Evolutionary conservation across 2,113 vertebrate species (phyloP), one percentile per base, ranked within the genome.

Genomic region (Carlito syrichta): DNA sequence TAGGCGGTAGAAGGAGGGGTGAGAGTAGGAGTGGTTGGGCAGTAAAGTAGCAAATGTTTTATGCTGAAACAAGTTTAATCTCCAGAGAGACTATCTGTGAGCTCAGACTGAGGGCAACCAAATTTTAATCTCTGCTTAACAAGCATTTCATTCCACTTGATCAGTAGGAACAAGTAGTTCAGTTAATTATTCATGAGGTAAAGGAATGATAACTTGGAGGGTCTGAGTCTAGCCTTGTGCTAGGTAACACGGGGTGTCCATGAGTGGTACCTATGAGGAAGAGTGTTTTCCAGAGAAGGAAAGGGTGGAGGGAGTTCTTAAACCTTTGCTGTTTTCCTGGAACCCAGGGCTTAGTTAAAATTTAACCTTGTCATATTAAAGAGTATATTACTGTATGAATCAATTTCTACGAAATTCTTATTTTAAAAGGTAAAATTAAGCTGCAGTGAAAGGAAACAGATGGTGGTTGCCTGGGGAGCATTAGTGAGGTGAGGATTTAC

Each of bases 191-290:
- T 52, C 8, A 52, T 3, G 19, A 48, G 5, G 27, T 40, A 60
- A 79, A 82, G 73, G 73, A 43, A 69, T 30, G 43, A 82, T 27
- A 43, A 17, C 5, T 4, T 5, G 11, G 11, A 45, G 78, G 25
- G 3, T 56, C 35, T 79, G 43, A 16, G 22, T 45, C 45, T 16
- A 40, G 45, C 23, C 25, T 50, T 43, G 27, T 56, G 20, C 14
- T 11, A 1, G 0, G 0, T 40, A 79, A 23, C 19, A 35, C 1
- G 1, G 35, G 16, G 14, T 10, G 5, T 5, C 58, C 40, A 11
- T 23, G 48, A 27, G 52, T 23, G 4, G 14, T 19, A 14, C 50
- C 10, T n/a, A 0, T 6, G 7, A 16, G n/a, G 40, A 94, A 2
- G 11, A 6, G 43, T 58, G 52, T 22, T 83, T 68, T 17, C 14